phyloP scores from a whole-genome alignment of 2,888 invertebrate genomes.

The Oxyteleia sp. region DNA sequence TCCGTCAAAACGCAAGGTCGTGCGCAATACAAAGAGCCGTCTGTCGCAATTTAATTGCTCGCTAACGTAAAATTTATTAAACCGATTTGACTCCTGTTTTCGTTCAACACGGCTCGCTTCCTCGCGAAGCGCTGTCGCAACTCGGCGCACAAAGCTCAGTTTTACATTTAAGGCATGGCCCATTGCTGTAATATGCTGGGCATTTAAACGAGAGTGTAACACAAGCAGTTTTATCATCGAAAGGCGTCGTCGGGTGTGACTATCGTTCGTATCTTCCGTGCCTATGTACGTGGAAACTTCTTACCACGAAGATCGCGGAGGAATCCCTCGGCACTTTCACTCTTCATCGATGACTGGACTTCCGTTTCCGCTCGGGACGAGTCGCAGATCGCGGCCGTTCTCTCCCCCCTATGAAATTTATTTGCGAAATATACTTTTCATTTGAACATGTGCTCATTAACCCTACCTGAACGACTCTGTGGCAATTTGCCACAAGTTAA shows the following conservation, averaged over 20 bases:
- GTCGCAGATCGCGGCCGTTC: conserved; percentile 28
- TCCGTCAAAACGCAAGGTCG: conserved; percentile 36
- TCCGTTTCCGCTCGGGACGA: conserved; percentile 71
- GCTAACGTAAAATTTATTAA: conserved; percentile 48
- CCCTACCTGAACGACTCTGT: no score
- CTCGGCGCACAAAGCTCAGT: conserved; percentile 38
- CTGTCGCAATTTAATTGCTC: conserved; percentile 39
- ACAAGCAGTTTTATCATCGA: conserved; percentile 84
- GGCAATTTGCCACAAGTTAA: no score
- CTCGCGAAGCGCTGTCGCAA: conserved; percentile 35
- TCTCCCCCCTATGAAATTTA: conserved; percentile 18
- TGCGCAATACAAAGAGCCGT: background rate
- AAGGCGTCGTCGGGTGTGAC: conserved; percentile 82
- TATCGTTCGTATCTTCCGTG: conserved; percentile 83
- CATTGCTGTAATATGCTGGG: conserved; percentile 62
- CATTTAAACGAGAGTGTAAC: conserved; percentile 78
- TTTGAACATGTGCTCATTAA: background rate
- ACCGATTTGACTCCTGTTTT: conserved; percentile 39
- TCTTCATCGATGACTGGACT: conserved; percentile 84
- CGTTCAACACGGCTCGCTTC: conserved; percentile 18
- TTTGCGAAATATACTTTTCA: conserved; percentile 43
- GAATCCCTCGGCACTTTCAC: conserved; percentile 81
- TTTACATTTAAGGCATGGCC: conserved; percentile 53
- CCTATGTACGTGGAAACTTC: conserved; percentile 80
- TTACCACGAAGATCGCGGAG: conserved; percentile 81